Conservation (phyloP, 2,888 invertebrate species). For the Cheilosia urbana region DNA sequence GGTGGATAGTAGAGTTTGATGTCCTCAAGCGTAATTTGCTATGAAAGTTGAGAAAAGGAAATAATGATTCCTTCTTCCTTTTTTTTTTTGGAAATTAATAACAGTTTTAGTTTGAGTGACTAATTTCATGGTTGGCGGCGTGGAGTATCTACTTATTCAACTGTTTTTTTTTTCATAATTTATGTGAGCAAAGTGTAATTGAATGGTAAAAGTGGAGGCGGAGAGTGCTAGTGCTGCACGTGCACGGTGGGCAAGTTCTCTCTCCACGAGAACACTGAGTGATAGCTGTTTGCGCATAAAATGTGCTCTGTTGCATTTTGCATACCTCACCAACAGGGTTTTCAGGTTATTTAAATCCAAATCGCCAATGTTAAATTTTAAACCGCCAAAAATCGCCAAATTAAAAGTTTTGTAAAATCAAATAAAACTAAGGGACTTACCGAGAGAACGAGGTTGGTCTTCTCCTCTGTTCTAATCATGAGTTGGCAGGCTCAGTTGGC, state of each 20-base stretch:
- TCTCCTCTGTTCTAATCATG: no score
- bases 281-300: neutral
- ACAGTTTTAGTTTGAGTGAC: conserved; percentile 60
- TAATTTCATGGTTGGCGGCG: conserved; percentile 63
- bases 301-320: no score
- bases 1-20: conserved; percentile 45
- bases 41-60: conserved; percentile 10
- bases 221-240: neutral
- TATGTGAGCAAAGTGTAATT: neutral
- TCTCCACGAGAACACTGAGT: neutral
- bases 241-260: no score
- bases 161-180: conserved; percentile 2
- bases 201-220: neutral
- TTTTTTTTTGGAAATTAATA: conserved; percentile 5
- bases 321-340: no score
- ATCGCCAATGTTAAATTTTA: no score
- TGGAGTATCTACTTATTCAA: conserved; percentile 37
- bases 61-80: neutral
- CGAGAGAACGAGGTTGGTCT: no score
- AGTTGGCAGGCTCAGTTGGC: no score
- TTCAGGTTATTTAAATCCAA: no score
- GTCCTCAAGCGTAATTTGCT: neutral
- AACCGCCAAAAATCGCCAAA: no score
- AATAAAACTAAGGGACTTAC: no score
- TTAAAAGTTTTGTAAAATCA: no score